Base-by-base conservation (phyloP, 2,888 invertebrate species). In the Salticus scenicus region DNA sequence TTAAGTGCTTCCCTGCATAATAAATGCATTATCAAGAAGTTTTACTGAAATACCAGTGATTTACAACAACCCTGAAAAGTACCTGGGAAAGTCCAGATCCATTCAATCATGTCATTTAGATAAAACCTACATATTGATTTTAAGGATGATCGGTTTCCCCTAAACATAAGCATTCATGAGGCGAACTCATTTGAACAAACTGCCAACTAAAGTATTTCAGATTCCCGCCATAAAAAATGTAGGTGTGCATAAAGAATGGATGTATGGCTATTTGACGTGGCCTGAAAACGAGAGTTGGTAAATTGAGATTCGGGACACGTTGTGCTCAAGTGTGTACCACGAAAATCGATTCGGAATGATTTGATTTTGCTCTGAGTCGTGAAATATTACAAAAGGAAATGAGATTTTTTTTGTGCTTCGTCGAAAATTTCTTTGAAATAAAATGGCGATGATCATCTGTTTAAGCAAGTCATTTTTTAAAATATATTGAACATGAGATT, bases 351-450 rank as follows among this genome's bases (percentile, higher is more conserved):
- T 47, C 42, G n/a, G 17, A 47, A 47, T 47, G 42, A 47, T 47
- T 47, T 47, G 7, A 47, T 47, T 47, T 47, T 47, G 42, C 42
- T 17, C 42, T 37, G n/a, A 7, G 10, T 2, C 42, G 17, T 1
- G 42, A 47, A 47, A 47, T 47, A 47, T 47, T 47, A 47, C 42
- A 37, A 47, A 47, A 47, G n/a, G 42, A 14, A 47, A 47, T 47
- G 17, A 2, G n/a, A 17, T 47, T 47, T 47, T 47, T 47, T 17
- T 47, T 17, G 17, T 47, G 42, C n/a, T n/a, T n/a, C n/a, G n/a
- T n/a, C n/a, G 42, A 47, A 47, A 5, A 14, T 47, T 47, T 47
- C 42, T 12, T 17, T 2, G n/a, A 47, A 47, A 37, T 37, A 37
- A 10, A 37, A n/a, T n/a, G n/a, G n/a, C n/a, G n/a, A n/a, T n/a